A percentile compares a stretch with the other conserved stretches of the same genome.
Conservation (phyloP, 2,888 invertebrate species). For the Andrena dorsata region DNA sequence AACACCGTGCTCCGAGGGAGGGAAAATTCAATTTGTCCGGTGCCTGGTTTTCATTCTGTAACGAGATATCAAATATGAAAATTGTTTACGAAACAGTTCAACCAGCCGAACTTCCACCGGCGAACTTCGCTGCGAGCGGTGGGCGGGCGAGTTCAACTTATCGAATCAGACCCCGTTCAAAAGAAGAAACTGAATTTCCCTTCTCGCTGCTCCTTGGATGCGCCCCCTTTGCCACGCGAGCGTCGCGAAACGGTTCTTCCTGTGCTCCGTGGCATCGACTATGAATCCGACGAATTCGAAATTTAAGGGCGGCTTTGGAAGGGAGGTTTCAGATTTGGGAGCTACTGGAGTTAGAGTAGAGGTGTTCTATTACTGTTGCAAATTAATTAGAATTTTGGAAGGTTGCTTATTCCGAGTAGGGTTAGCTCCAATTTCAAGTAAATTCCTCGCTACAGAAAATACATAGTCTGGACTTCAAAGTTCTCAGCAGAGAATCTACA, state of each 20-base stretch:
- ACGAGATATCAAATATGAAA: conserved; percentile 53
- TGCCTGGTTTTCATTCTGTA: conserved; percentile 50
- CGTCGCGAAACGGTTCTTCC: background rate
- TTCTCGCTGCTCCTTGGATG: background rate
- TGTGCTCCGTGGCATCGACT: too few relatives aligned
- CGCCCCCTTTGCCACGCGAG: background rate
- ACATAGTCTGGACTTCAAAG: too few relatives aligned
- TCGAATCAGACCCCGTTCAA: conserved; percentile 13
- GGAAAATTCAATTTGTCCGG: conserved; percentile 46
- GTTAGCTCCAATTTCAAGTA: too few relatives aligned
- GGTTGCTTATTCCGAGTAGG: too few relatives aligned
- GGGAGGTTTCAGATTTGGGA: too few relatives aligned
- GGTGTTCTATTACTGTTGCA: too few relatives aligned
- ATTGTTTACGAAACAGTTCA: conserved; percentile 54
- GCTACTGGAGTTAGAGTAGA: too few relatives aligned
- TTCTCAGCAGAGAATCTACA: too few relatives aligned
- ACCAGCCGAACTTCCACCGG: conserved; percentile 24
- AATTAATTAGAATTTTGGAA: too few relatives aligned
- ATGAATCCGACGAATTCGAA: too few relatives aligned
- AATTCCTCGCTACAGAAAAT: too few relatives aligned
- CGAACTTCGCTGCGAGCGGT: background rate
- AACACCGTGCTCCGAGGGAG: background rate
- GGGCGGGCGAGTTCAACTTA: background rate
- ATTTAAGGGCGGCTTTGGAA: too few relatives aligned
- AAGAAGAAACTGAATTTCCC: conserved; percentile 18